Evolutionary conservation across 2,797 vertebrate genomes (phyloP).

Genomic region (Sorex maritimensis): DNA sequence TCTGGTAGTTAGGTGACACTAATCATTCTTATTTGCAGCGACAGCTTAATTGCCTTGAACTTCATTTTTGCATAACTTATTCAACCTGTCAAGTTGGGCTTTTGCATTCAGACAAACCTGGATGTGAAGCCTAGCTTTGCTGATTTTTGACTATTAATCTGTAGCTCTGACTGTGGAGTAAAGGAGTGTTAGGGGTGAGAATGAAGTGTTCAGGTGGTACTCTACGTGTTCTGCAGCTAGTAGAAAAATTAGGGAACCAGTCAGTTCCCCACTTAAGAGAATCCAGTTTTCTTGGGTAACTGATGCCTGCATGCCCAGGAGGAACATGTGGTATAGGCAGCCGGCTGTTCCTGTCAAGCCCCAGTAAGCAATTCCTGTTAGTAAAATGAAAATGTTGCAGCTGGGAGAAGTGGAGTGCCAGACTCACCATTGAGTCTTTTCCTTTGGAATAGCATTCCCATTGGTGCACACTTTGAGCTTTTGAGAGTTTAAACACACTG

Average conservation of each 20-base stretch:
- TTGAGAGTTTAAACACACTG: constrained; percentile 50
- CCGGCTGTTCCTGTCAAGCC: constrained; percentile 87
- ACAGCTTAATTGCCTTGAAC: constrained; percentile 77
- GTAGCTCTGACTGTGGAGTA: not conserved
- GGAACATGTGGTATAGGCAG: constrained; percentile 85
- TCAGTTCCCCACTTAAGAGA: constrained; percentile 69
- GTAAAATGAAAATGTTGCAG: constrained; percentile 87
- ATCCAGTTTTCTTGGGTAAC: constrained; percentile 89
- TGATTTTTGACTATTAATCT: not conserved
- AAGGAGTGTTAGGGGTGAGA: not conserved
- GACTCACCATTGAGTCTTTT: constrained; percentile 75
- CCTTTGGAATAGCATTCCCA: constrained; percentile 24
- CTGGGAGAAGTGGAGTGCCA: constrained; percentile 77
- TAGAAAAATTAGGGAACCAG: constrained; percentile 50
- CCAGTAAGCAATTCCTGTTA: constrained; percentile 87
- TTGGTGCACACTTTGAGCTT: constrained; percentile 40
- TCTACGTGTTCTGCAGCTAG: constrained; percentile 54
- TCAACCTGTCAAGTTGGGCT: constrained; percentile 35
- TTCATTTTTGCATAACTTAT: constrained; percentile 77
- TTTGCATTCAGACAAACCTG: constrained; percentile 56
- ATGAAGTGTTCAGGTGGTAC: not conserved
- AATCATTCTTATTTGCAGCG: constrained; percentile 79
- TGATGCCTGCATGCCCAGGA: constrained; percentile 83
- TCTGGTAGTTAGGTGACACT: constrained; percentile 80
- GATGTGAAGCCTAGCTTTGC: constrained; percentile 67